Evolutionary conservation across 2,888 invertebrate species (phyloP).

Genomic region (Troglohyphantes excavatus): DNA sequence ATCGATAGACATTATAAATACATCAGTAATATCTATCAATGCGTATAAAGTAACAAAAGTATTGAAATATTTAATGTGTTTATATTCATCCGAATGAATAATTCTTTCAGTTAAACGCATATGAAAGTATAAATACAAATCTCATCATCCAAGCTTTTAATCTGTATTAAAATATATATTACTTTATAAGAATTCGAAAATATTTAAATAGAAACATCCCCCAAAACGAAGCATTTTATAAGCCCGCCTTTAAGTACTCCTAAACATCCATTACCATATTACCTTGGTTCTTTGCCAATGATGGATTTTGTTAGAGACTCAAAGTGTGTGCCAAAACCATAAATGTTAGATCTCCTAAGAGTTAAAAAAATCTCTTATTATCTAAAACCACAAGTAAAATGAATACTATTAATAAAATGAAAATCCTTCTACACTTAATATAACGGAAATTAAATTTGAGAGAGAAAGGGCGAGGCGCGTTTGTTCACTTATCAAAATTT

Average conservation of each 20-base stretch:
- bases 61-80: no score
- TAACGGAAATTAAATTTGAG: slow-evolving; percentile 47
- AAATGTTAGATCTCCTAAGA: background rate
- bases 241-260: background rate
- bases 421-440: background rate
- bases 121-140: no score
- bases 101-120: no score
- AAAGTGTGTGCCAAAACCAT: background rate
- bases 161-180: background rate
- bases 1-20: no score
- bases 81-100: no score
- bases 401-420: slow-evolving; percentile 1
- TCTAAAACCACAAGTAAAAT: background rate
- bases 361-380: background rate
- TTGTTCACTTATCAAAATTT: background rate
- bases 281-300: background rate
- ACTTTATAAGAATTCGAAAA: background rate
- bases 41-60: no score
- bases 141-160: no score
- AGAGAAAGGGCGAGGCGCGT: background rate
- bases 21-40: no score
- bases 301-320: background rate
- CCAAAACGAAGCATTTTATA: background rate
- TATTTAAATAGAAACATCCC: background rate
- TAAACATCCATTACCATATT: background rate